Evolutionary conservation across 2,113 vertebrate species (phyloP), one percentile per base, ranked within the genome.

Genomic region (Leiothrix lutea): DNA sequence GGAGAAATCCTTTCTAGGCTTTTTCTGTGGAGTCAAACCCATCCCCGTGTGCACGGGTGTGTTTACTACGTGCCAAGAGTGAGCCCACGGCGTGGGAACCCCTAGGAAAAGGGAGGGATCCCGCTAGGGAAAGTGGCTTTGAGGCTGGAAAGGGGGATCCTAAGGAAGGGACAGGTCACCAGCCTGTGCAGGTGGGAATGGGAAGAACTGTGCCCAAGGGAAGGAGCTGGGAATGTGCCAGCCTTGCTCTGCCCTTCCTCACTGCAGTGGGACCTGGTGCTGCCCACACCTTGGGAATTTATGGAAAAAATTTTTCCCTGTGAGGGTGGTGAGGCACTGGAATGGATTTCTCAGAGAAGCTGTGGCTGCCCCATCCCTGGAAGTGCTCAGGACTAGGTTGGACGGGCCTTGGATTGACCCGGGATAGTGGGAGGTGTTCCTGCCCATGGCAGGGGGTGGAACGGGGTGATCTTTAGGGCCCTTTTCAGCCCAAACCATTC

Each of bases 1-100:
- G 79, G 80, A 53, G 65, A 77, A 40, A 89, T 21, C 1, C 8
- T 44, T 58, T 16, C 80, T 40, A 67, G 66, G 86, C 65, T 81
- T n/a, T 65, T 28, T 31, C 57, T 2, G 56, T 14, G 56, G 25
- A 71, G 74, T 47, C 78, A 4, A 4, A 23, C 1, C 4, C 45
- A 26, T 18, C 45, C 0, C 0, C 14, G 69, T 2, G 40, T 2
- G 4, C 53, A 36, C 0, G 5, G 53, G 16, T 4, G 62, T 35
- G 9, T 62, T 81, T 58, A 28, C 60, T 69, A 22, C 0, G 5
- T 4, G 79, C 65, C 54, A 24, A n/a, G 67, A 87, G 70, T 0
- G 35, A 53, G 38, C 35, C 65, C 36, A 6, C 5, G 3, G 61
- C 4, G 3, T 40, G 38, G 86, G 53, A 82, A 22, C 45, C 31